phyloP scores from a whole-genome alignment of 2,113 vertebrate species.

The Carollia perspicillata region DNA sequence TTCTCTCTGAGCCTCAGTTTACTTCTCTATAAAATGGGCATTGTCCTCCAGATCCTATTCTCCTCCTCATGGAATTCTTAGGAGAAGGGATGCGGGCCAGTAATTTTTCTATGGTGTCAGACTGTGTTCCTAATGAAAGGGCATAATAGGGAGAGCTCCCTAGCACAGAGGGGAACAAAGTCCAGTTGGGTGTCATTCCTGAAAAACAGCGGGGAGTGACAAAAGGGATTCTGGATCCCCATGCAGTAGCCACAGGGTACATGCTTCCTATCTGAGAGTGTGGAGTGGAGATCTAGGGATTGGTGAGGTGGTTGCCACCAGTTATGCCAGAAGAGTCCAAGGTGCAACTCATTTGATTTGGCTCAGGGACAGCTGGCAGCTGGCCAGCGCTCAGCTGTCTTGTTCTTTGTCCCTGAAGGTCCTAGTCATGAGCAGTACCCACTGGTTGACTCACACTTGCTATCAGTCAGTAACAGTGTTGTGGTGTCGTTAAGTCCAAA shows the following conservation, averaged over 20 bases:
- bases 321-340: neutral
- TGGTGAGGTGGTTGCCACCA: neutral
- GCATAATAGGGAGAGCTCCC: neutral
- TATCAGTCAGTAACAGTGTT: neutral
- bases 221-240: neutral
- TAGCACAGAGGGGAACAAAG: neutral
- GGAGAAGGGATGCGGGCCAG: neutral
- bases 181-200: neutral
- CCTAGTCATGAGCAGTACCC: neutral
- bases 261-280: neutral
- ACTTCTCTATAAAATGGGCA: neutral
- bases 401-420: conserved; percentile 33
- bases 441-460: conserved; percentile 1
- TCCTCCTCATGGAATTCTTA: neutral
- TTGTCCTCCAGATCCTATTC: neutral
- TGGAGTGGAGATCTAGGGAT: neutral
- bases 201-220: neutral
- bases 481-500: neutral
- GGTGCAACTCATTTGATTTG: neutral
- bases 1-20: conserved; percentile 6
- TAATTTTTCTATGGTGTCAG: neutral
- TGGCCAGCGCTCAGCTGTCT: neutral
- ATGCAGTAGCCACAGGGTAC: neutral
- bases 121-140: neutral
- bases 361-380: neutral